Evolutionary conservation across 2,797 vertebrate genomes (phyloP).

Genomic region (Tolypeutes matacus): DNA sequence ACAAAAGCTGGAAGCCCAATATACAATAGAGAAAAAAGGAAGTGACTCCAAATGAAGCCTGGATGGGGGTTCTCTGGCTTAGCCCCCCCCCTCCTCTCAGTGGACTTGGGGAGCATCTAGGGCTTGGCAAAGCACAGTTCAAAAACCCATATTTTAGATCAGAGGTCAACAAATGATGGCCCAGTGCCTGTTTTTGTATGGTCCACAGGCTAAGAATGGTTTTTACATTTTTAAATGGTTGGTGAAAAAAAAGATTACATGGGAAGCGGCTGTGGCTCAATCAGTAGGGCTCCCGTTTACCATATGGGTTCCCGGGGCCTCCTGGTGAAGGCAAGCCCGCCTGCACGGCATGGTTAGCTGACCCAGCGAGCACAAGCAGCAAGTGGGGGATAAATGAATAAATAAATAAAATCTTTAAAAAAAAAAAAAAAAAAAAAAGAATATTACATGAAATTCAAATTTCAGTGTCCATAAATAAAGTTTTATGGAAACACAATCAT

Average conservation of each 20-base stretch:
- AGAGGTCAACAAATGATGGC: background rate
- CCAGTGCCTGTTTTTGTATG: background rate
- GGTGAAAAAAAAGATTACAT: background rate
- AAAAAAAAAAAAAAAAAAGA: too few relatives aligned
- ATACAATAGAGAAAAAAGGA: background rate
- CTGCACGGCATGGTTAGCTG: too few relatives aligned
- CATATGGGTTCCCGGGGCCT: too few relatives aligned
- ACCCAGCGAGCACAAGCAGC: too few relatives aligned
- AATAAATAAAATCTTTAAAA: too few relatives aligned
- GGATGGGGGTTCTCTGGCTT: too few relatives aligned
- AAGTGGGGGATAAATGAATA: too few relatives aligned
- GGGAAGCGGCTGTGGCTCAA: too few relatives aligned
- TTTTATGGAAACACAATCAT: background rate
- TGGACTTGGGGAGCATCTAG: background rate
- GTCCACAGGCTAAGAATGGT: background rate
- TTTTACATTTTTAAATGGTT: slow-evolving; percentile 8
- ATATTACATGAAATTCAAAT: slow-evolving; percentile 28
- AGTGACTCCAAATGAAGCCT: background rate
- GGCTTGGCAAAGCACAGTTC: background rate
- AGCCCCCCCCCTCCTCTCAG: background rate
- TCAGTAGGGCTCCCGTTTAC: too few relatives aligned
- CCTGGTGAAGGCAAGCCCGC: too few relatives aligned
- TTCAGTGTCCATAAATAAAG: background rate
- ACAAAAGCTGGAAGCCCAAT: background rate
- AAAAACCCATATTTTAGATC: slow-evolving; percentile 14